These are phyloP conservation scores for Coptotermes formosanus DNA, from an alignment of 1,140 invertebrate species.

Conservation along the genomic window DNA sequence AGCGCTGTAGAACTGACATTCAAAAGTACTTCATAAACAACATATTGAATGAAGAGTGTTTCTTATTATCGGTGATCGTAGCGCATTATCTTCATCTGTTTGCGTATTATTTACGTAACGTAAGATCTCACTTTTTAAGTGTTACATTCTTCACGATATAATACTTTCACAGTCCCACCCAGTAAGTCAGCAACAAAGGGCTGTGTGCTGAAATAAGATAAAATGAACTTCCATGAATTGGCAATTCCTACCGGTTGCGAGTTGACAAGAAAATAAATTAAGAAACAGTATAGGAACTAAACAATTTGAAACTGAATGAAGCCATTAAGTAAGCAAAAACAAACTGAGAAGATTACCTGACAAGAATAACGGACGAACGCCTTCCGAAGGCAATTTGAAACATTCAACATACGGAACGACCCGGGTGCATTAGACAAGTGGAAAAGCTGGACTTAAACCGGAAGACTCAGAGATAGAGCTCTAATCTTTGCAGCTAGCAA, in stretches of 20 bases:
- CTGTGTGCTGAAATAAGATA: background rate
- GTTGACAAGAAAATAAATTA: slow-evolving; percentile 14
- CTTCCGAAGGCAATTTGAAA: slow-evolving; percentile 1
- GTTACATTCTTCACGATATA: too few species aligned
- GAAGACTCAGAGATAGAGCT: background rate
- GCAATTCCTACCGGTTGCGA: background rate
- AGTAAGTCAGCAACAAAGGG: background rate
- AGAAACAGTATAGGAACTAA: background rate
- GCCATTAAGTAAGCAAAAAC: background rate
- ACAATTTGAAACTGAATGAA: slow-evolving; percentile 12
- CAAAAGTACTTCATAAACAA: too few species aligned
- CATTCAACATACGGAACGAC: background rate
- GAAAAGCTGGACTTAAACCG: background rate
- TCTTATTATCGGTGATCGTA: too few species aligned
- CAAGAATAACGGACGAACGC: slow-evolving; percentile 7
- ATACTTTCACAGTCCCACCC: too few species aligned
- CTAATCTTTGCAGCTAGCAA: background rate
- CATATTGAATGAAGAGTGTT: too few species aligned
- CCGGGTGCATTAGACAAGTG: background rate
- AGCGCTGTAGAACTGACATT: too few species aligned
- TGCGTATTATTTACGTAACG: too few species aligned
- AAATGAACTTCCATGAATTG: background rate
- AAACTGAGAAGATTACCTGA: slow-evolving; percentile 7
- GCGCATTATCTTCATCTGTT: too few species aligned
- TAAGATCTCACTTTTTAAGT: too few species aligned